Evolutionary conservation across 2,113 vertebrate species (phyloP), one percentile per base, ranked within the genome.

Genomic region (Amblyornis subalaris): DNA sequence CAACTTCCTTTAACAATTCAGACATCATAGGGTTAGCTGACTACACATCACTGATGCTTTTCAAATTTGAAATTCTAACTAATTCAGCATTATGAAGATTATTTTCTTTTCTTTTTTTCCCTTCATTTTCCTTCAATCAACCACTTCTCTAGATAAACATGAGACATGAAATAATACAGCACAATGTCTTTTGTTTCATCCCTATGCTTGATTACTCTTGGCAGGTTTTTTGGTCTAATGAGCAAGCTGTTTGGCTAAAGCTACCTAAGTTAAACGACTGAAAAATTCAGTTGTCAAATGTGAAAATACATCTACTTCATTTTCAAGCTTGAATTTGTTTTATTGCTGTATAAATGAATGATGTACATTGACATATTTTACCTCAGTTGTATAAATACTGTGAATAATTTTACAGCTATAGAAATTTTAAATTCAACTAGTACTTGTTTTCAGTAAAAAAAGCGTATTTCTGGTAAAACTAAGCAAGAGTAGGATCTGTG

Each of bases 201-300:
- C 33, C 36, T 76, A 51, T 86, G 72, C 40, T 93, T 97, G 87
- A 96, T 61, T 92, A 85, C 67, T 88, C 86, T 95, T 95, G 88
- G 75, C 73, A 96, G 36, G 5, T 76, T 96, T 96, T 88, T 96
- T 92, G 89, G 31, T 94, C 89, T 97, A 97, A 97, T 82, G 62
- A 97, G 64, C 73, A 97, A 95, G 58, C 44, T 88, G 45, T 54
- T 55, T 89, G 36, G 29, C 58, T 96, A 96, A 86, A 96, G 92
- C 53, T 83, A 96, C 75, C 31, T 50, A 87, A 93, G 74, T 42
- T 71, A 93, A 94, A 48, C 78, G 90, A 97, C 22, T 35, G 64
- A 95, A 91, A 90, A 84, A 69, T 10, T 57, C 53, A 91, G 64
- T 58, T 97, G 72, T 75, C 85, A 94, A 89, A 91, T 65, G 38